Conservation (phyloP, 1,140 invertebrate genomes). For the Choristoneura fumiferana region DNA sequence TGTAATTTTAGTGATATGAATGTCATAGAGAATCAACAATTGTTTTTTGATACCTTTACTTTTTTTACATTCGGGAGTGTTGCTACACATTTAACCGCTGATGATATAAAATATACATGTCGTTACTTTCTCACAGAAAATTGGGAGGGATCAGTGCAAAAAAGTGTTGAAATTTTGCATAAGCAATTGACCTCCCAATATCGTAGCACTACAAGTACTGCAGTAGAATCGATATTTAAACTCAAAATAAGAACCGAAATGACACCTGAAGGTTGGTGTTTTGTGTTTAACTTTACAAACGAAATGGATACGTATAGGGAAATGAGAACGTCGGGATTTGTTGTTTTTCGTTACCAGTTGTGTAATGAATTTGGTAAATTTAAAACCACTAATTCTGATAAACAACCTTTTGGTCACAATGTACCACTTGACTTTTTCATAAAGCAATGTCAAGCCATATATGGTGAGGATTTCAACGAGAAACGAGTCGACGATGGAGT, state of each 20-base stretch:
- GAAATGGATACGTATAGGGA: neutral
- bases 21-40: constrained; percentile 43
- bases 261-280: neutral
- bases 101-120: too few species aligned
- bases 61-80: too few species aligned
- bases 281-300: neutral
- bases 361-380: constrained; percentile 92
- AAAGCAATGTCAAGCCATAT: constrained; percentile 43
- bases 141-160: too few species aligned
- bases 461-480: constrained; percentile 56
- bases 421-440: constrained; percentile 49
- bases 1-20: constrained; percentile 48
- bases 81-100: too few species aligned
- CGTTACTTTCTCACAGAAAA: too few species aligned
- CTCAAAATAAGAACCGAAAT: neutral
- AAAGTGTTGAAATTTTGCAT: too few species aligned
- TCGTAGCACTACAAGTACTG: constrained; percentile 38
- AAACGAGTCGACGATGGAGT: constrained; percentile 70
- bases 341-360: constrained; percentile 87
- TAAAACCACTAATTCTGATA: constrained; percentile 82
- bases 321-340: constrained; percentile 34
- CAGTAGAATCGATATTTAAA: constrained; percentile 42
- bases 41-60: constrained; percentile 44
- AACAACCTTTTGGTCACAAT: constrained; percentile 85
- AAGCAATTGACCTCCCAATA: too few species aligned